Evolutionary conservation across 1,140 invertebrate genomes (phyloP).

Genomic region (Bombyx mori): ASM3026992v2 NC_085129.1:6968001-6968500

Average conservation of each 20-base stretch:
- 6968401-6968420: too few relatives aligned
- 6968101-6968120: conserved; percentile 37
- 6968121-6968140: conserved; percentile 43
- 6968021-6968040: conserved; percentile 56
- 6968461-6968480: too few relatives aligned
- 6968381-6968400: too few relatives aligned
- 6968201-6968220: conserved; percentile 56
- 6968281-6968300: not conserved
- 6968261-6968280: not conserved
- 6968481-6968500: too few relatives aligned
- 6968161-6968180: conserved; percentile 48
- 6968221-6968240: conserved; percentile 45
- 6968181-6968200: conserved; percentile 53
- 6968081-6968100: conserved; percentile 32
- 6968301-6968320: too few relatives aligned
- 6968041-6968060: conserved; percentile 48
- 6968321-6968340: not conserved
- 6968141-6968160: conserved; percentile 56
- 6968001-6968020: conserved; percentile 36
- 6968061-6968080: conserved; percentile 47
- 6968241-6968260: conserved; percentile 26
- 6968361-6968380: too few relatives aligned
- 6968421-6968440: too few relatives aligned
- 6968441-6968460: too few relatives aligned
- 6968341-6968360: not conserved